Evolutionary conservation across 2,797 vertebrate species (phyloP).

Genomic region (Graptemys geographica): DNA sequence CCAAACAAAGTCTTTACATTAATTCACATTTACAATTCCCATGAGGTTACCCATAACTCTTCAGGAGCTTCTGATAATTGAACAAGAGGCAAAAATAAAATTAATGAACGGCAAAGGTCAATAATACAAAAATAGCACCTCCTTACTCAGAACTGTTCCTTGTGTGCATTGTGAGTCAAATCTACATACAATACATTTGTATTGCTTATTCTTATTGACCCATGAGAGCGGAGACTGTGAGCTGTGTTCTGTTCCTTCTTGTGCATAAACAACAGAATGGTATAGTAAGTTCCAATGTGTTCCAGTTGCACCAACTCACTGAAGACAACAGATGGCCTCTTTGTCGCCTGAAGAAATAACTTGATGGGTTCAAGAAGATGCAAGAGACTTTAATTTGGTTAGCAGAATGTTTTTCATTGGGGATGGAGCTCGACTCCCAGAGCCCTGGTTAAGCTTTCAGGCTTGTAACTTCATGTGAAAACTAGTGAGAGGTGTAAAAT

Average conservation of each 20-base stretch:
- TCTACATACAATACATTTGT: neutral
- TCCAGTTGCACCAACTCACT: too few species aligned
- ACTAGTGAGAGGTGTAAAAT: too few species aligned
- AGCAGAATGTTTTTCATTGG: too few species aligned
- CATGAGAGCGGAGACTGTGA: neutral
- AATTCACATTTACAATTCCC: constrained; percentile 70
- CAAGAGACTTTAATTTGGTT: too few species aligned
- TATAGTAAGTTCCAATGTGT: too few species aligned
- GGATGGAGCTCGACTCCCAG: too few species aligned
- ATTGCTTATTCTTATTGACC: neutral
- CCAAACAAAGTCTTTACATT: constrained; percentile 34
- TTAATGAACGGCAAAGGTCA: constrained; percentile 76
- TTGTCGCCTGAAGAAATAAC: too few species aligned
- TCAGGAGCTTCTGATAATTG: constrained; percentile 74
- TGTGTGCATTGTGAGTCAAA: neutral
- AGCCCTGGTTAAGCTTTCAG: too few species aligned
- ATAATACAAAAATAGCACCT: constrained; percentile 3
- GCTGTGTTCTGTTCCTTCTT: neutral
- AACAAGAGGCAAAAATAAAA: constrained; percentile 73
- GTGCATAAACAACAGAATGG: too few species aligned
- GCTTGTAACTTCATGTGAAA: too few species aligned
- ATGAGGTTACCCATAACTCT: constrained; percentile 58
- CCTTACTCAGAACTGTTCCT: neutral
- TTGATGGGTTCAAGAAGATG: too few species aligned
- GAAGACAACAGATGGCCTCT: too few species aligned